Evolutionary conservation across 2,888 invertebrate species (phyloP).

Genomic region (Aethes cnicana): DNA sequence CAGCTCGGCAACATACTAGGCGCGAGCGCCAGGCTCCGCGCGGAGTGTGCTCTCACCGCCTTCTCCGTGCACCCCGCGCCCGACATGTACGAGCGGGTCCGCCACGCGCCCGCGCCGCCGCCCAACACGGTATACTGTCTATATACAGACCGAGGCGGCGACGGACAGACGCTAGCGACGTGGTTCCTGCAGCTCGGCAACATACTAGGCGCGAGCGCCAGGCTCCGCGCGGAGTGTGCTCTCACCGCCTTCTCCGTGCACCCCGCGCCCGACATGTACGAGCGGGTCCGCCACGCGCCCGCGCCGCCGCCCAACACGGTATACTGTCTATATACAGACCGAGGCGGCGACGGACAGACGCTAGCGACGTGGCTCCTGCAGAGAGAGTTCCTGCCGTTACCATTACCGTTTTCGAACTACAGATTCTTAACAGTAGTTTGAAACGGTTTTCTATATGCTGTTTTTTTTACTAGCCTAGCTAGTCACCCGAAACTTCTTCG

Average conservation of each 20-base stretch:
- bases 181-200: conserved; percentile 86
- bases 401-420: too few species aligned
- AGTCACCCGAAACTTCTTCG: too few species aligned
- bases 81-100: conserved; percentile 82
- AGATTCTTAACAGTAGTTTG: too few species aligned
- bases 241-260: conserved; percentile 89
- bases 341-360: too few species aligned
- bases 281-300: conserved; percentile 60
- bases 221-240: conserved; percentile 86
- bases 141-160: conserved; percentile 75
- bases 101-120: conserved; percentile 53
- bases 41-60: conserved; percentile 88
- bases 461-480: too few species aligned
- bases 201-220: conserved; percentile 81
- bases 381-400: too few species aligned
- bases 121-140: conserved; percentile 34
- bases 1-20: conserved; percentile 84
- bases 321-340: too few species aligned
- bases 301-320: too few species aligned
- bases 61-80: conserved; percentile 88
- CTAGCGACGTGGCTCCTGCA: too few species aligned
- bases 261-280: conserved; percentile 84
- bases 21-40: conserved; percentile 82
- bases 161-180: conserved; percentile 76
- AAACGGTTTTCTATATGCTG: too few species aligned